Evolutionary conservation across 1,140 invertebrate genomes (phyloP).

Genomic region (Trichonephila inaurata): DNA sequence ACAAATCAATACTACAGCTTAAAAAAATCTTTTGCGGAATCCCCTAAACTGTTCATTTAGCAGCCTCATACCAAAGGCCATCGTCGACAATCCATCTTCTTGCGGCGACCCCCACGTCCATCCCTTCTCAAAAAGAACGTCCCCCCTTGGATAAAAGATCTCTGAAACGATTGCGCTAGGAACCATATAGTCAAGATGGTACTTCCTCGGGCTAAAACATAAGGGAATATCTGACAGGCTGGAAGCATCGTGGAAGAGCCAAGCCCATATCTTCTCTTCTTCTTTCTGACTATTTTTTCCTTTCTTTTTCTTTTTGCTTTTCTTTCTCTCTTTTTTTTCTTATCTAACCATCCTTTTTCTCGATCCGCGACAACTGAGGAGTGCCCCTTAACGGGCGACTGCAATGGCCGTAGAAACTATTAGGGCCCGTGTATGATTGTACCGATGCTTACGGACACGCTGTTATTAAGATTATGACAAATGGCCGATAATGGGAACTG

Average conservation of each 20-base stretch:
- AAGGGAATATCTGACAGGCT: background rate
- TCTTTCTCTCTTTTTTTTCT: background rate
- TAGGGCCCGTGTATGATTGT: slow-evolving; percentile 45
- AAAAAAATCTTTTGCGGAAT: slow-evolving; percentile 31
- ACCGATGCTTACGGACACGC: slow-evolving; percentile 69
- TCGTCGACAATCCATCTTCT: slow-evolving; percentile 54
- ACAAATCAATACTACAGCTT: slow-evolving; percentile 47
- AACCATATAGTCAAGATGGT: slow-evolving; percentile 43
- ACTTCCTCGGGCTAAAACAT: background rate
- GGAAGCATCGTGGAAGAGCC: slow-evolving; percentile 11
- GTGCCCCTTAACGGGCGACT: slow-evolving; percentile 55
- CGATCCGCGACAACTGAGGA: slow-evolving; percentile 35
- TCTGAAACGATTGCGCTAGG: background rate
- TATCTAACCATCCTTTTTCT: slow-evolving; percentile 26
- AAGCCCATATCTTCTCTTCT: slow-evolving; percentile 26
- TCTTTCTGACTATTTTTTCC: background rate
- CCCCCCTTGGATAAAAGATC: background rate
- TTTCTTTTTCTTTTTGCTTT: background rate
- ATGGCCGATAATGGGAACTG: slow-evolving; percentile 64
- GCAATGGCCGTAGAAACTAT: slow-evolving; percentile 55
- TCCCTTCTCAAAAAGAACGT: slow-evolving; percentile 9
- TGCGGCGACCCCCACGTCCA: background rate
- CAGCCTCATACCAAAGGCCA: slow-evolving; percentile 40
- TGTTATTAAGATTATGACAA: slow-evolving; percentile 71
- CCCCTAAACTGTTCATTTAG: slow-evolving; percentile 62